Base-by-base conservation (phyloP, 2,797 vertebrate species). In the Rhadinocentrus ornatus region DNA sequence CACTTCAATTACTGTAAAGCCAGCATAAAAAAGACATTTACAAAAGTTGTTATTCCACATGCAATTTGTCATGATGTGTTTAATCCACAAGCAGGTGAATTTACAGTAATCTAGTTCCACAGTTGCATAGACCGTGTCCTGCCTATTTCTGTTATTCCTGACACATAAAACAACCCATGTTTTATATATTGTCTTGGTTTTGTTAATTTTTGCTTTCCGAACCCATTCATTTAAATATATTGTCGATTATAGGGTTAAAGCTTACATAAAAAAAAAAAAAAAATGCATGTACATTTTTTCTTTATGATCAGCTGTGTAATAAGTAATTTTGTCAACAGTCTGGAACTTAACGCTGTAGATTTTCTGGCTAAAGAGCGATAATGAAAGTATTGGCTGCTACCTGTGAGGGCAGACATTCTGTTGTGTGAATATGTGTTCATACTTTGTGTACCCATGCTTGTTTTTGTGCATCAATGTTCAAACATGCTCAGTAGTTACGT, bases 381-480 rank as follows among this genome's bases (percentile, higher is more conserved):
- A 66, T 73, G 69, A 61, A 62, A 61, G 60, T 31, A 62, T 73
- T 69, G 75, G 63, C 59, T 9, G 2, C 52, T 41, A 55, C 31
- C 55, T 46, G 67, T 70, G 72, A 57, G 62, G 58, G 29, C 27
- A 56, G 31, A 66, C 68, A 72, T 61, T 68, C 63, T 55, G 69
- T 82, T 74, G 73, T 77, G 63, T 61, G n/a, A 60, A 9, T 37
- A 13, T 37, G 12, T 65, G 70, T 27, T 12, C 12, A 24, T 27
- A 16, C 16, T 24, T 2, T 53, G 52, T 41, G 52, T 2, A 57
- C 56, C 27, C 54, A 54, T 62, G 66, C 61, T 73, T 75, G 73
- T 67, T 18, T 84, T 79, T 82, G 78, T 87, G 78, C 32, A 5
- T 34, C 52, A 75, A 62, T 78, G 75, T 84, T 79, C 53, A 75